Base-by-base conservation (phyloP, 2,797 vertebrate species). In the Muscicapa striata region DNA sequence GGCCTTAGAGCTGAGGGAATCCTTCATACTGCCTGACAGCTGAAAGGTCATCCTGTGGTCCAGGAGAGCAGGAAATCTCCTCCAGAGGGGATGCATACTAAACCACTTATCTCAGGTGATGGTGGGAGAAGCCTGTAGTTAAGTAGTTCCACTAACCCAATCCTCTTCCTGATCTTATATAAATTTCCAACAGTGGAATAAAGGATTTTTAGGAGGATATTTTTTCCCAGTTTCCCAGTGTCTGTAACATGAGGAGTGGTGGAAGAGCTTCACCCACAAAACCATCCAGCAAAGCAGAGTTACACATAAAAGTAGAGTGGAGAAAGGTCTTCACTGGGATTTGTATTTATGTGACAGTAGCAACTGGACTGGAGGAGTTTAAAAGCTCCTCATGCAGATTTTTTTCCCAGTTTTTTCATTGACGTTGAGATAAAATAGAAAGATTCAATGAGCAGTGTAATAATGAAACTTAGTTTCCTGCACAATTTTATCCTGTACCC, bases 1-100 rank as follows among this genome's bases (percentile, higher is more conserved):
- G 41, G 22, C n/a, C 26, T 68, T 61, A 27, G 43, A 52, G 46
- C 30, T 19, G 22, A 83, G 38, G 20, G 26, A 57, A 18, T 49
- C 48, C 9, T 23, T 81, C 12, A 6, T 0, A 0, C 6, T 0
- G 0, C 29, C 17, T 67, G 57, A 34, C 19, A 70, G 22, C 16
- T 87, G 30, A n/a, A 77, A 48, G 20, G 10, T 79, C 32, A 29
- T 48, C 32, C 32, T 52, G 0, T 20, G 32, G 15, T 59, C 41
- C 34, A 38, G 0, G 4, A 46, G 67, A 41, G 43, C 38, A 69
- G 58, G 32, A 41, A 64, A 15, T 11, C 22, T 81, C 14, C 26
- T 68, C 38, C 38, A 29, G 43, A 82, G 11, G 16, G 49, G 59
- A 6, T 34, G 27, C 12, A 22, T n/a, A 18, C 14, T 41, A 61